Evolutionary conservation across 2,113 vertebrate species (phyloP), one percentile per base, ranked within the genome.

Genomic region (Cheirogaleus medius): DNA sequence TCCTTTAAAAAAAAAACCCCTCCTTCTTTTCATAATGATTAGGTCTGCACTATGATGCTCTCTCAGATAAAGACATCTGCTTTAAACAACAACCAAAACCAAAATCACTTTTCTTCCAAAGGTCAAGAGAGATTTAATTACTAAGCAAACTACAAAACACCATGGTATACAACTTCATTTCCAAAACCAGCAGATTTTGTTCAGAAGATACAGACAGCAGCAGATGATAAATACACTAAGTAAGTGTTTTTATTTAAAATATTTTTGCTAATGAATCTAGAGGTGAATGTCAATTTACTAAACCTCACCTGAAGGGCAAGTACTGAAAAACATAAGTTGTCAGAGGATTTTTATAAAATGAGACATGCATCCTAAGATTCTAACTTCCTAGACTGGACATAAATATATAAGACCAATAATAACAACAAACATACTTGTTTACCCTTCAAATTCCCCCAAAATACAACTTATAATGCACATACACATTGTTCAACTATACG

Each of bases 61-160:
- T 94, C 87, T 82, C 44, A 71, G 39, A 42, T 52, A 42, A 78
- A 88, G 81, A 84, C 69, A 91, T 44, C 32, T 80, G 52, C 47
- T 49, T 42, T 93, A 91, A 86, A 89, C 82, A 90, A 87, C 82
- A 87, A 80, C 68, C 13, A 15, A 91, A 97, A 97, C 73, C 68
- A 78, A 92, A 81, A 96, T 47, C 93, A 27, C 47, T 83, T 96
- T 93, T 34, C 58, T 74, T 96, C 37, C 47, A 92, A 44, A 96
- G 81, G 84, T 96, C 68, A 73, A 93, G 58, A 86, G 39, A 95
- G 78, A 66, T 73, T 54, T 77, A 90, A 84, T 90, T 90, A 93
- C 74, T 94, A 94, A 86, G 71, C 73, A 93, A 96, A 86, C 4
- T 60, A 39, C 39, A 96, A 91, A 97, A 76, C 1, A 5, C 73